Conservation (phyloP, 2,113 vertebrate genomes). For the Gyps fulvus region DNA sequence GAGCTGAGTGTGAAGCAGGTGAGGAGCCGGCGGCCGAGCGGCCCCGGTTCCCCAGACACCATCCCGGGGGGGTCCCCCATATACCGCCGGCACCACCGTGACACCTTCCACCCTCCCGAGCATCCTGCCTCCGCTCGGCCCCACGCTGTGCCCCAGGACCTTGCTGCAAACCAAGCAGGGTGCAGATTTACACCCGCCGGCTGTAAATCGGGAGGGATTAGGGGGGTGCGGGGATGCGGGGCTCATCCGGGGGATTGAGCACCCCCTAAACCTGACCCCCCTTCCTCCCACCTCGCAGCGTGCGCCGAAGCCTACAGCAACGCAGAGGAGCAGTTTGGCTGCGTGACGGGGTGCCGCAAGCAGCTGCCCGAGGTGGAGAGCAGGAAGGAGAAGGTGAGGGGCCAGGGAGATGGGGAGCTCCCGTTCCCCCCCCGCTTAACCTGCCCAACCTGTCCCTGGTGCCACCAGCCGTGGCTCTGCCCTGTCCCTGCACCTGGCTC, state of each 20-base stretch:
- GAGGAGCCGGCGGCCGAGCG: neutral
- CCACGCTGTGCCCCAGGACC: neutral
- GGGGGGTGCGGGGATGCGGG: neutral
- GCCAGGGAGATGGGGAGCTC: neutral
- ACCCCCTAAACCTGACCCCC: neutral
- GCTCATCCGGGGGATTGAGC: too few species aligned
- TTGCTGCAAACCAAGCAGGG: fast-evolving
- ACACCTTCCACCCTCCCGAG: neutral
- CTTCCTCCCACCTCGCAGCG: conserved; percentile 64
- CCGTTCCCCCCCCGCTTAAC: fast-evolving
- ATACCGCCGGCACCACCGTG: fast-evolving
- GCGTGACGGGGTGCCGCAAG: conserved; percentile 85
- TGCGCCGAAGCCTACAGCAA: conserved; percentile 91
- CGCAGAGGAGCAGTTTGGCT: conserved; percentile 85
- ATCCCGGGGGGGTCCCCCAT: neutral
- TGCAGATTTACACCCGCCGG: fast-evolving
- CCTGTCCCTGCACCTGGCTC: neutral
- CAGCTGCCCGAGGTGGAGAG: conserved; percentile 83
- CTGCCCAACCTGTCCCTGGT: neutral
- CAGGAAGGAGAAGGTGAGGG: conserved; percentile 83
- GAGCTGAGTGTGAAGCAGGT: conserved; percentile 91
- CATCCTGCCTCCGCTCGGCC: neutral
- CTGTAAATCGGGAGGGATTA: fast-evolving
- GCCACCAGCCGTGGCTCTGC: neutral
- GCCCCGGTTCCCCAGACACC: fast-evolving